Evolutionary conservation across 2,888 invertebrate genomes (phyloP).

Genomic region (Rhimphoctona megacephalus): DNA sequence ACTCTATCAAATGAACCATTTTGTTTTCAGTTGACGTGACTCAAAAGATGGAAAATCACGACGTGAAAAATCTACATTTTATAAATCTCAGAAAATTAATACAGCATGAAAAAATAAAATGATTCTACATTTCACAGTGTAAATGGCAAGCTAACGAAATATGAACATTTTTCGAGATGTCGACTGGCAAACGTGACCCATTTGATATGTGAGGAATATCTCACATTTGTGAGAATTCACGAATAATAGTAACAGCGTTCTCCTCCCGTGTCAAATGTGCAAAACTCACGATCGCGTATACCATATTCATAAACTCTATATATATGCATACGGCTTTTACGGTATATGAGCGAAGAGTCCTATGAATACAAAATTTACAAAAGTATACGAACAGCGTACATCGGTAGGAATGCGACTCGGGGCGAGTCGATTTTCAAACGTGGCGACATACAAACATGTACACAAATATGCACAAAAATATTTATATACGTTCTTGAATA

Average conservation of each 20-base stretch:
- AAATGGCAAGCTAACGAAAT: not conserved
- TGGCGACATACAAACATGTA: not conserved
- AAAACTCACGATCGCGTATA: constrained; percentile 38
- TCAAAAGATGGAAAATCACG: not conserved
- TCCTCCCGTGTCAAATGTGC: constrained; percentile 43
- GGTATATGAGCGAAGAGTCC: constrained; percentile 48
- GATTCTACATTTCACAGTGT: not conserved
- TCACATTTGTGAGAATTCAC: not conserved
- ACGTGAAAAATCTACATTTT: not conserved
- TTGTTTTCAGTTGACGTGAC: not conserved
- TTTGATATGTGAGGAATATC: not conserved
- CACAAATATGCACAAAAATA: constrained; percentile 12
- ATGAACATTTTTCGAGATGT: not conserved
- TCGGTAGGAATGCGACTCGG: constrained; percentile 14
- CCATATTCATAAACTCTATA: constrained; percentile 51
- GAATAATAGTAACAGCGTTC: constrained; percentile 39
- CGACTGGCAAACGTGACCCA: not conserved
- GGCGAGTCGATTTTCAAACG: constrained; percentile 37
- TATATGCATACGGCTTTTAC: constrained; percentile 31
- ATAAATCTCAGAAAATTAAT: not conserved
- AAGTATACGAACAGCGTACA: constrained; percentile 20
- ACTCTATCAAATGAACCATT: not conserved
- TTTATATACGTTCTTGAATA: not conserved
- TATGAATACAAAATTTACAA: constrained; percentile 65
- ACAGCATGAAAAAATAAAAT: too few relatives aligned